Evolutionary conservation across 2,113 vertebrate genomes (phyloP).

Genomic region (Spermophilus dauricus): DNA sequence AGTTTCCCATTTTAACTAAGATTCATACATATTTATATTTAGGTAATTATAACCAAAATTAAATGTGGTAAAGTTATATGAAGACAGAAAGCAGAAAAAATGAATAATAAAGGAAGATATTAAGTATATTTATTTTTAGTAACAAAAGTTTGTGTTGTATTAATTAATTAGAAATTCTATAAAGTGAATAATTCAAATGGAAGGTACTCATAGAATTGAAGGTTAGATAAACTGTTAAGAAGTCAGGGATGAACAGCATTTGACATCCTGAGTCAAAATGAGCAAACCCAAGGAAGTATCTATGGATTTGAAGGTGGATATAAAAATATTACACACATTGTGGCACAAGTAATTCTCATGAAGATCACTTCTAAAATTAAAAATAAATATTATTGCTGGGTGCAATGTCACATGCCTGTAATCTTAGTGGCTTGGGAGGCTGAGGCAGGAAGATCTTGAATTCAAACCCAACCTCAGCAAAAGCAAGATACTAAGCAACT

Average conservation of each 20-base stretch:
- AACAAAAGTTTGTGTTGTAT: not conserved
- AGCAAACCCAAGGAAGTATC: not conserved
- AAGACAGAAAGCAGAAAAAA: not conserved
- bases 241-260: not conserved
- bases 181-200: not conserved
- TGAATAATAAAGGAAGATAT: not conserved
- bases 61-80: not conserved
- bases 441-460: too few relatives aligned
- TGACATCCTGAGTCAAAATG: not conserved
- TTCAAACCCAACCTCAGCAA: too few relatives aligned
- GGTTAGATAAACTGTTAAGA: not conserved
- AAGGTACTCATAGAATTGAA: not conserved
- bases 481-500: too few relatives aligned
- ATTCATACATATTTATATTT: not conserved
- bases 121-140: not conserved
- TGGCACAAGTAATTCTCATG: not conserved
- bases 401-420: too few relatives aligned
- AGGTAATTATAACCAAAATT: not conserved
- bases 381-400: not conserved
- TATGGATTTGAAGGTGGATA: not conserved
- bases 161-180: not conserved
- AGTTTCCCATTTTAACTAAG: not conserved
- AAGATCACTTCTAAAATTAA: not conserved
- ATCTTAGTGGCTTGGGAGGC: too few relatives aligned
- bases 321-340: not conserved